Percentiles rank a stretch among this genome's conserved stretches.
These are phyloP conservation scores for Rhopalosiphum maidis DNA, from an alignment of 1,140 invertebrate species.

Conservation along the genomic window DNA sequence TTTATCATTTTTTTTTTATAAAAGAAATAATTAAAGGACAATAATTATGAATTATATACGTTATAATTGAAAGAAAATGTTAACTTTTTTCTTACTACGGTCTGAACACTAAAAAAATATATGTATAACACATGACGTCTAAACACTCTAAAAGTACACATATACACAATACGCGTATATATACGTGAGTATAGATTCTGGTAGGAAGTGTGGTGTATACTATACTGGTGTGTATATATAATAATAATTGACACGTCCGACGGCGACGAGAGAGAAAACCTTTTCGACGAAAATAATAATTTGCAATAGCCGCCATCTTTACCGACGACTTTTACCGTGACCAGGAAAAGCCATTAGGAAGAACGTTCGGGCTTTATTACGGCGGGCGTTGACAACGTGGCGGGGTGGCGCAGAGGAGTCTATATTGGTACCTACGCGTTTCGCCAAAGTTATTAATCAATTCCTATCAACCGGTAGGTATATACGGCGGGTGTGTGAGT, in stretches of 20 bases:
- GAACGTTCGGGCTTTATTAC: background rate
- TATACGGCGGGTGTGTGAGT: background rate
- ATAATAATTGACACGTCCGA: background rate
- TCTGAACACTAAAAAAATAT: background rate
- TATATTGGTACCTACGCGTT: constrained; percentile 12
- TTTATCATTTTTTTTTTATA: too few relatives aligned
- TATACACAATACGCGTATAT: too few relatives aligned
- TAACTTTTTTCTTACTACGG: too few relatives aligned
- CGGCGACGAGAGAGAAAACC: constrained; percentile 2
- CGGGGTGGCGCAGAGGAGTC: background rate
- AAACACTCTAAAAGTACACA: background rate
- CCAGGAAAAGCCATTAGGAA: constrained; percentile 37
- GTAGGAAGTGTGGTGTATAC: background rate
- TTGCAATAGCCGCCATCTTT: background rate
- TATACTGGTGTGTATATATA: background rate
- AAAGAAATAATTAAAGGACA: too few relatives aligned
- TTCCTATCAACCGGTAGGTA: constrained; percentile 2
- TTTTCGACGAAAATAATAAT: background rate
- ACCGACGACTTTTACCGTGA: background rate
- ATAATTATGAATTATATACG: too few relatives aligned
- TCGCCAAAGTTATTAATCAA: constrained; percentile 44
- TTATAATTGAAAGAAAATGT: too few relatives aligned
- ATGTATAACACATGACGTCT: background rate
- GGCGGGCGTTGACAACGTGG: background rate
- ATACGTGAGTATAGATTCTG: background rate